Conservation (phyloP, 2,113 vertebrate genomes). For the Strigops habroptila region DNA sequence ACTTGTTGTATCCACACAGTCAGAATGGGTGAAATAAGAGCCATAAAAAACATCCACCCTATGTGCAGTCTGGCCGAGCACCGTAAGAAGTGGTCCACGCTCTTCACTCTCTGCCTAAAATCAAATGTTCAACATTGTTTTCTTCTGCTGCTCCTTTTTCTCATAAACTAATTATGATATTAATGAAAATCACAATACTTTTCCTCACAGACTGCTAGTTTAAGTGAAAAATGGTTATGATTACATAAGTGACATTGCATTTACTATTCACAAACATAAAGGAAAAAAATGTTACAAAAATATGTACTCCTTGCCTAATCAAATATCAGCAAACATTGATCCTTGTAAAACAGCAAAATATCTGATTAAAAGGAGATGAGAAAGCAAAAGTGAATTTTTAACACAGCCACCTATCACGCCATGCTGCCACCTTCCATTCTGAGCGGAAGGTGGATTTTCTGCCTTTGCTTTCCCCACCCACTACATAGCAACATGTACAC, state of each 20-base stretch:
- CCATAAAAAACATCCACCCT: background rate
- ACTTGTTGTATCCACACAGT: background rate
- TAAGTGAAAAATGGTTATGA: background rate
- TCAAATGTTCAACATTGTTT: background rate
- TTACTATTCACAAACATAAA: background rate
- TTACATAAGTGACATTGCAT: background rate
- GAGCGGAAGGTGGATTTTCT: background rate
- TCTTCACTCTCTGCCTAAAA: conserved; percentile 2
- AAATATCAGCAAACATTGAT: background rate
- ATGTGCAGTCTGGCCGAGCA: background rate
- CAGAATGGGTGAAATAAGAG: background rate
- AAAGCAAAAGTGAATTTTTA: background rate
- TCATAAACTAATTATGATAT: background rate
- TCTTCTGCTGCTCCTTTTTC: background rate
- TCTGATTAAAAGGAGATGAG: background rate
- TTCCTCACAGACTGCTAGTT: background rate
- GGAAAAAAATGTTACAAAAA: background rate
- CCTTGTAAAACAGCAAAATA: background rate
- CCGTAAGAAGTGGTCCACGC: background rate
- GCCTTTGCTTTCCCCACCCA: background rate
- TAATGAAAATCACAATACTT: background rate
- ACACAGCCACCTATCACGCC: background rate
- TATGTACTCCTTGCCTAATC: background rate
- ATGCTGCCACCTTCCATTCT: background rate
- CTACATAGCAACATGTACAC: background rate